These are phyloP conservation scores for Lepidotrigona ventralis DNA, from an alignment of 1,140 invertebrate genomes.

Conservation along the genomic window DNA sequence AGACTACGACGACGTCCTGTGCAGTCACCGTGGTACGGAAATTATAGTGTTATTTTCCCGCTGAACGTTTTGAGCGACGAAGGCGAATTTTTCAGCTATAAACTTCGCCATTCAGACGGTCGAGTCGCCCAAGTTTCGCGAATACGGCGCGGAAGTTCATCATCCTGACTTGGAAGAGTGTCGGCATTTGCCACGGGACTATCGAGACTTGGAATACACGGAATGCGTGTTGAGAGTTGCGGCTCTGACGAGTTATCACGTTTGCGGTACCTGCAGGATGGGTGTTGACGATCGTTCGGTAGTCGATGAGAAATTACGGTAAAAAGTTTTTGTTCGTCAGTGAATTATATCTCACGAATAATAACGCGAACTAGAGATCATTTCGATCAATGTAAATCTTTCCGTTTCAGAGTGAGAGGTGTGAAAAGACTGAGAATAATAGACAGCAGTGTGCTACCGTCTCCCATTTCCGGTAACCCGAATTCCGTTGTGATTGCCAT, in stretches of 20 bases:
- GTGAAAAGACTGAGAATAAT: slow-evolving; percentile 83
- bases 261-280: slow-evolving; percentile 85
- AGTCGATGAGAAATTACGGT: slow-evolving; percentile 83
- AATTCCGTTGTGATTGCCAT: slow-evolving; percentile 85
- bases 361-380: neutral
- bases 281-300: slow-evolving; percentile 79
- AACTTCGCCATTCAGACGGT: slow-evolving; percentile 81
- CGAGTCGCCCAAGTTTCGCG: slow-evolving; percentile 81
- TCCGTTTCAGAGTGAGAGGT: slow-evolving; percentile 82
- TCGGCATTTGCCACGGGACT: slow-evolving; percentile 68
- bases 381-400: neutral
- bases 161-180: slow-evolving; percentile 84
- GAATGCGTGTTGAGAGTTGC: slow-evolving; percentile 84
- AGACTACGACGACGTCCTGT: slow-evolving; percentile 81
- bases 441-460: slow-evolving; percentile 87
- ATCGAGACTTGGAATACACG: slow-evolving; percentile 82
- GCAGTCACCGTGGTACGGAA: slow-evolving; percentile 82
- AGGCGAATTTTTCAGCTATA: slow-evolving; percentile 79
- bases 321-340: neutral
- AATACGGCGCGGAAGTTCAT: slow-evolving; percentile 83
- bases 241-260: slow-evolving; percentile 85
- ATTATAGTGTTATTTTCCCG: neutral
- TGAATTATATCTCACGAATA: neutral
- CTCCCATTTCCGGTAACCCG: slow-evolving; percentile 84
- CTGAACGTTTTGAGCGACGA: neutral